phyloP scores from a whole-genome alignment of 2,797 vertebrate species.

The Chrysocyon brachyurus region DNA sequence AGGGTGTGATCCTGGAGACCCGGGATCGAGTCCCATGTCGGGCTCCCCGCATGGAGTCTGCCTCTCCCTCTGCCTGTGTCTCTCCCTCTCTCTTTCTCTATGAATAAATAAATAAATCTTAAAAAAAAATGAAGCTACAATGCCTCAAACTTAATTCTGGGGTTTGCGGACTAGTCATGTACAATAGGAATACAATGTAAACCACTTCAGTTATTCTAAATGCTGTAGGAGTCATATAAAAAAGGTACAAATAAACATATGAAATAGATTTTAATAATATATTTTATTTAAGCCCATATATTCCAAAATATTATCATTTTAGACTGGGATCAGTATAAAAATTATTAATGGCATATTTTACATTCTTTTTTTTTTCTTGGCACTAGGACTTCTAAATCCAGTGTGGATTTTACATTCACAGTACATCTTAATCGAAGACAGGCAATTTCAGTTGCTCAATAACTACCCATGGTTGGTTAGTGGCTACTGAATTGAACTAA shows the following conservation, averaged over 20 bases:
- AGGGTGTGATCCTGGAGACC: too few relatives aligned
- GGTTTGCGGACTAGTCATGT: neutral
- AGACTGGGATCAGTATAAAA: neutral
- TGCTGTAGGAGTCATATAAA: neutral
- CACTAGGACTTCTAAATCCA: neutral
- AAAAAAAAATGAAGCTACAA: neutral
- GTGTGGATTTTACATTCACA: neutral
- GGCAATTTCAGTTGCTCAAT: neutral
- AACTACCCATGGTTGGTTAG: neutral
- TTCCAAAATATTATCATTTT: neutral
- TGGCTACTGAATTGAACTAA: neutral
- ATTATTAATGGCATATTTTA: neutral
- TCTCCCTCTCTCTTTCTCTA: too few relatives aligned
- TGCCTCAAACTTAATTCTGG: neutral
- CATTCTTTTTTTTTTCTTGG: slow-evolving; percentile 7
- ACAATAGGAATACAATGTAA: neutral
- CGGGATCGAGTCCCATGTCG: too few relatives aligned
- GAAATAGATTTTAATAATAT: neutral
- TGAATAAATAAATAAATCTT: too few relatives aligned
- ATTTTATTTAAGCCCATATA: neutral
- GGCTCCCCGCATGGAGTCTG: too few relatives aligned
- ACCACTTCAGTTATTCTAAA: neutral
- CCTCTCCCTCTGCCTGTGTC: too few relatives aligned
- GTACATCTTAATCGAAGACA: neutral
- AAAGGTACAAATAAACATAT: neutral